Evolutionary conservation across 2,113 vertebrate species (phyloP).

Genomic region (Micronisus gabar): DNA sequence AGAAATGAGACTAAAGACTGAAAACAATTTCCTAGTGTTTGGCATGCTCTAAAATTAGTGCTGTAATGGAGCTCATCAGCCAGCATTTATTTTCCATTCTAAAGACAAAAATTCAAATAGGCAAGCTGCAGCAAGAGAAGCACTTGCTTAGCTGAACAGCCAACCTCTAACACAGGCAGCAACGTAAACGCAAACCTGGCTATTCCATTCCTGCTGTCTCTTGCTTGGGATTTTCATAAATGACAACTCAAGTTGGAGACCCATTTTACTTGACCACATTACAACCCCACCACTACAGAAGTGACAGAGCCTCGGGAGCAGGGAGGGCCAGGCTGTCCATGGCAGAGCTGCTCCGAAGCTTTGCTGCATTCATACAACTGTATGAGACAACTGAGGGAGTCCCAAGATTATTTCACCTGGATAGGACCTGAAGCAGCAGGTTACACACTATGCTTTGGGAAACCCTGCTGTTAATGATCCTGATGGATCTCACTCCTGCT

Average conservation of each 20-base stretch:
- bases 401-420: background rate
- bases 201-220: background rate
- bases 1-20: background rate
- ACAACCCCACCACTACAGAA: background rate
- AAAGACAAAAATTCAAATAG: constrained; percentile 46
- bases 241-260: background rate
- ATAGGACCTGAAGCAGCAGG: background rate
- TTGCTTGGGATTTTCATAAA: background rate
- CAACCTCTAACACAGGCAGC: background rate
- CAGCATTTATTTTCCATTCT: constrained; percentile 38
- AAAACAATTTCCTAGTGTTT: constrained; percentile 39
- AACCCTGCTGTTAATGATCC: background rate
- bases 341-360: background rate
- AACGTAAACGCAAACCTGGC: background rate
- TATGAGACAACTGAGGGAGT: background rate
- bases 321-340: background rate
- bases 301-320: background rate
- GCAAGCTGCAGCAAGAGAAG: background rate
- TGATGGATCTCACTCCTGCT: background rate
- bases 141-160: background rate
- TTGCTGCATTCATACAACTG: fast-evolving
- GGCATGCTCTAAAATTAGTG: constrained; percentile 49
- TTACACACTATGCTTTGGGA: background rate
- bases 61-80: constrained; percentile 46
- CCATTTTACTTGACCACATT: fast-evolving